phyloP scores from a whole-genome alignment of 2,113 vertebrate genomes.

The rabbit (Oryctolagus cuniculus) region DNA sequence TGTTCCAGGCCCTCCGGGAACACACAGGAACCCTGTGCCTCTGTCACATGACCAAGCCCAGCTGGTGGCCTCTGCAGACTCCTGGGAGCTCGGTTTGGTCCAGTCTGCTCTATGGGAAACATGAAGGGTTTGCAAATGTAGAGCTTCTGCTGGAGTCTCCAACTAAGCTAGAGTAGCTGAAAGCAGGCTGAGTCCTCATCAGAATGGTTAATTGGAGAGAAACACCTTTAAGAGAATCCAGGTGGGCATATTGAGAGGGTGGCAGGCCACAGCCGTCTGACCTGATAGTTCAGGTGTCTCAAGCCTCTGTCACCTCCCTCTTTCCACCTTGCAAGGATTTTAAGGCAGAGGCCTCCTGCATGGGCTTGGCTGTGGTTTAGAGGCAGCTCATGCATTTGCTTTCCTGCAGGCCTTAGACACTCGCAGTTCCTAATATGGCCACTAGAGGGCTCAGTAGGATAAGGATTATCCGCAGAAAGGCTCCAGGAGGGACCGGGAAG shows the following conservation, averaged over 20 bases:
- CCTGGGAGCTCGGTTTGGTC: neutral
- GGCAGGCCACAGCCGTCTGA: neutral
- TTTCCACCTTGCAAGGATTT: neutral
- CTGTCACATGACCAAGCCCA: neutral
- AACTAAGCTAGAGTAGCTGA: neutral
- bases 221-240: neutral
- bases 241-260: neutral
- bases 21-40: neutral
- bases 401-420: neutral
- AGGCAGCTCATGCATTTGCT: neutral
- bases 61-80: neutral
- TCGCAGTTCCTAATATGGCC: constrained; percentile 62
- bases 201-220: neutral
- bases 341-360: neutral
- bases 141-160: neutral
- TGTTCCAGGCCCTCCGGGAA: neutral
- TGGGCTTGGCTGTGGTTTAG: neutral
- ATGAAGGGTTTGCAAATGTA: neutral
- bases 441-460: constrained; percentile 69
- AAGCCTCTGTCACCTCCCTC: neutral
- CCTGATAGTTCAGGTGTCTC: neutral
- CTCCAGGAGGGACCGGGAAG: neutral
- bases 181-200: neutral
- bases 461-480: constrained; percentile 25
- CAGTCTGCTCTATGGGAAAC: neutral